Evolutionary conservation across 2,888 invertebrate genomes (phyloP).

Genomic region (Scaptomyza flava): DNA sequence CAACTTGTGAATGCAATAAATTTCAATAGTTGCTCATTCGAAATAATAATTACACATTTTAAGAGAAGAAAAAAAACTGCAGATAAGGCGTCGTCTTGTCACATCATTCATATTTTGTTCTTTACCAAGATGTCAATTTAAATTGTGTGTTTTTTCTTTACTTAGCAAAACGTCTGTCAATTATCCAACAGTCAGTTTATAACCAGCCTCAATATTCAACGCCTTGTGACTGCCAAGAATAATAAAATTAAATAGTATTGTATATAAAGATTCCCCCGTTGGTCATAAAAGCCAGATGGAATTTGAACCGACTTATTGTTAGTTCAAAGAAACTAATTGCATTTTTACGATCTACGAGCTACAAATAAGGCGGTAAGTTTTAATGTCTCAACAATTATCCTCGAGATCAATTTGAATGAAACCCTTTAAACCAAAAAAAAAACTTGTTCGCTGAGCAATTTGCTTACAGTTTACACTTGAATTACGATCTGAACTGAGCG

Average conservation of each 20-base stretch:
- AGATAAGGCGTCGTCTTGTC: constrained; percentile 67
- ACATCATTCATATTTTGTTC: constrained; percentile 68
- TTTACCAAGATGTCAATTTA: constrained; percentile 42
- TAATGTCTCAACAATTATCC: constrained; percentile 31
- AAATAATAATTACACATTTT: constrained; percentile 29
- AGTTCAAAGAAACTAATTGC: constrained; percentile 55
- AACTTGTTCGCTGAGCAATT: constrained; percentile 19
- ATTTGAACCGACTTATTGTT: constrained; percentile 21
- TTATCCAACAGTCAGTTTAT: constrained; percentile 48
- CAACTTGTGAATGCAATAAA: constrained; percentile 62
- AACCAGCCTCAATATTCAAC: constrained; percentile 55
- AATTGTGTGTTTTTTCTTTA: constrained; percentile 43
- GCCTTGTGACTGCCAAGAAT: constrained; percentile 37
- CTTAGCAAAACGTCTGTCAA: constrained; percentile 53
- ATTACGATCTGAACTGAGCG: constrained; percentile 42
- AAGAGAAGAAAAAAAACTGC: constrained; percentile 33
- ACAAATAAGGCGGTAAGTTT: constrained; percentile 42
- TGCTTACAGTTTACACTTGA: constrained; percentile 25
- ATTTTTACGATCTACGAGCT: constrained; percentile 60
- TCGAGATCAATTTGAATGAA: constrained; percentile 46
- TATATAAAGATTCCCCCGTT: constrained; percentile 15
- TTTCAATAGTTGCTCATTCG: constrained; percentile 65
- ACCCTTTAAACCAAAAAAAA: constrained; percentile 20
- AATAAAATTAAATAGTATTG: constrained; percentile 39
- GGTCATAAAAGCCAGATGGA: constrained; percentile 2